These are phyloP conservation scores for Cydia fagiglandana DNA, from an alignment of 1,140 invertebrate species.

Conservation along the genomic window DNA sequence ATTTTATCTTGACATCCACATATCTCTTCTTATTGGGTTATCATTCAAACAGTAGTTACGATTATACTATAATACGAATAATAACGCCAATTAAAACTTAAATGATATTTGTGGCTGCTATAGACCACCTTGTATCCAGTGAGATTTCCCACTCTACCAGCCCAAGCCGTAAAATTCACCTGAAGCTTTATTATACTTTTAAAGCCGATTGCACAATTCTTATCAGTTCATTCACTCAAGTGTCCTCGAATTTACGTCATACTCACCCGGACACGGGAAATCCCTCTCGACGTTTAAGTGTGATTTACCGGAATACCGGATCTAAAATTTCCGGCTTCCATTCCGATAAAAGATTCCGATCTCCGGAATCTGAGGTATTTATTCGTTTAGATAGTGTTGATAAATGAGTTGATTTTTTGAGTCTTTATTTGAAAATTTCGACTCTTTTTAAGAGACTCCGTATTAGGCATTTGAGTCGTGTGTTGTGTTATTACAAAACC, in stretches of 20 bases:
- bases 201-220: neutral
- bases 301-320: slow-evolving; percentile 22
- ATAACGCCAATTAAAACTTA: too few species aligned
- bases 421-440: neutral
- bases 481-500: too few species aligned
- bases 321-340: slow-evolving; percentile 17
- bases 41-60: too few species aligned
- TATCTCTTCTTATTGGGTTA: too few species aligned
- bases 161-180: too few species aligned
- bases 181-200: too few species aligned
- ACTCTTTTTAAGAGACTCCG: neutral
- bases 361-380: neutral
- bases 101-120: too few species aligned
- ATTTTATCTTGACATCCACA: too few species aligned
- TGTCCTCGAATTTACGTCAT: neutral
- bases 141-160: too few species aligned
- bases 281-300: slow-evolving; percentile 14
- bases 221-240: neutral
- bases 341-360: slow-evolving; percentile 20
- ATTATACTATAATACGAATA: too few species aligned
- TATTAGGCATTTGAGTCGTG: too few species aligned
- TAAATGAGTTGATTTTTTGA: neutral
- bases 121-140: too few species aligned
- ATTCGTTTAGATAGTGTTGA: neutral
- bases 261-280: slow-evolving; percentile 12